Conservation (phyloP, 2,113 vertebrate species). For the Beaufortia kweichowensis region DNA sequence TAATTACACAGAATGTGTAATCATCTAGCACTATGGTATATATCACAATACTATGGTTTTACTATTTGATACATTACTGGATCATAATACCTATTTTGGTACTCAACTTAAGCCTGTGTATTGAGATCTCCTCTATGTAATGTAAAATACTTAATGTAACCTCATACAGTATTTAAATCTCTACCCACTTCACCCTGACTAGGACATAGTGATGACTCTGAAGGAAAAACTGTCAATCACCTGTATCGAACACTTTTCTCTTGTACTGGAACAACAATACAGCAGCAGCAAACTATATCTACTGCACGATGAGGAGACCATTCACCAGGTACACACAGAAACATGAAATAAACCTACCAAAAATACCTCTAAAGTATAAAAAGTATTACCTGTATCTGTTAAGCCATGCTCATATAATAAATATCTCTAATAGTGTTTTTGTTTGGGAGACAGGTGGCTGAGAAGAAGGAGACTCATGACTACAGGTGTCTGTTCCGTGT, state of each 20-base stretch:
- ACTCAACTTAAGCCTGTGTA: not conserved
- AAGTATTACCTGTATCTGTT: not conserved
- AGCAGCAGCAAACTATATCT: constrained; percentile 83
- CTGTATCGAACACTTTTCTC: constrained; percentile 84
- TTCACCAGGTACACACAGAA: constrained; percentile 80
- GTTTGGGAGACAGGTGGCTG: constrained; percentile 79
- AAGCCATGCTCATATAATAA: not conserved
- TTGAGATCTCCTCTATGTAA: constrained; percentile 10
- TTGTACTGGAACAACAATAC: constrained; percentile 89
- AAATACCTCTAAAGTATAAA: not conserved
- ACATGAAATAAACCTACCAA: not conserved
- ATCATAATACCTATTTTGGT: too few species aligned
- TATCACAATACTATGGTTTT: not conserved
- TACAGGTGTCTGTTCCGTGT: constrained; percentile 93
- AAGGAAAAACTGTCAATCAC: constrained; percentile 93
- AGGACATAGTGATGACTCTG: constrained; percentile 96
- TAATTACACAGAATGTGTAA: too few species aligned
- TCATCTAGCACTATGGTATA: too few species aligned
- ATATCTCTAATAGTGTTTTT: not conserved
- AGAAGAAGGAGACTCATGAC: constrained; percentile 86
- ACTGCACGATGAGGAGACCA: constrained; percentile 89
- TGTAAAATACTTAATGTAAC: not conserved
- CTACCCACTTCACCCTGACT: not conserved
- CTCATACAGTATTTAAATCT: constrained; percentile 21
- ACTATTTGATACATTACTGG: too few species aligned